Conservation (phyloP, 1,140 invertebrate genomes). For the Leucophenga varia region DNA sequence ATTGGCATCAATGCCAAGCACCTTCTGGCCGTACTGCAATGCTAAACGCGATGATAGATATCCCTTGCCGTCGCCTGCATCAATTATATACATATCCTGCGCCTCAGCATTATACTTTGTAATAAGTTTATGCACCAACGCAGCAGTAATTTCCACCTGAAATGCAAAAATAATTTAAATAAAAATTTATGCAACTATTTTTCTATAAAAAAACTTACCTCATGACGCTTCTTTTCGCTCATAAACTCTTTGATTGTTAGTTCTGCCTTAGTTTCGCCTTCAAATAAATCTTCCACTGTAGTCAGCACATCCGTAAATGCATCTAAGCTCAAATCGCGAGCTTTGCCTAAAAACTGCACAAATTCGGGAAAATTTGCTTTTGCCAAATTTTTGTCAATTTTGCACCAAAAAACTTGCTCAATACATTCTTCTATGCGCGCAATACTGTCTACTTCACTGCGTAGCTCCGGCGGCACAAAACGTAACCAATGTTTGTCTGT, state of each 20-base stretch:
- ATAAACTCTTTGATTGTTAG: slow-evolving; percentile 67
- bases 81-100: slow-evolving; percentile 63
- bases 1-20: slow-evolving; percentile 78
- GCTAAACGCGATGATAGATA: slow-evolving; percentile 76
- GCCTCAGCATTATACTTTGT: slow-evolving; percentile 11
- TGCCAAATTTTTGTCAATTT: slow-evolving; percentile 17
- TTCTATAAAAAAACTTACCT: slow-evolving; percentile 60
- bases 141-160: slow-evolving; percentile 60
- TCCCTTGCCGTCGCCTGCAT: slow-evolving; percentile 85
- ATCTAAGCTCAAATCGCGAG: slow-evolving; percentile 46
- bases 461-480: slow-evolving; percentile 61
- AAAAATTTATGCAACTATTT: background rate
- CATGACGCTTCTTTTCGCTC: slow-evolving; percentile 80
- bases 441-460: slow-evolving; percentile 56
- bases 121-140: slow-evolving; percentile 56
- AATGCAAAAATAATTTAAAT: background rate
- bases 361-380: slow-evolving; percentile 13
- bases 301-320: slow-evolving; percentile 57
- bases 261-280: slow-evolving; percentile 28
- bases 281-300: slow-evolving; percentile 28
- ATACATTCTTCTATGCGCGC: slow-evolving; percentile 23
- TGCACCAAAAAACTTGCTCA: slow-evolving; percentile 36
- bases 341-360: slow-evolving; percentile 43
- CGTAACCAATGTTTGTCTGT: slow-evolving; percentile 68
- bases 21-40: slow-evolving; percentile 68